Evolutionary conservation across 2,888 invertebrate species (phyloP).

Genomic region (Chloroclysta siterata): DNA sequence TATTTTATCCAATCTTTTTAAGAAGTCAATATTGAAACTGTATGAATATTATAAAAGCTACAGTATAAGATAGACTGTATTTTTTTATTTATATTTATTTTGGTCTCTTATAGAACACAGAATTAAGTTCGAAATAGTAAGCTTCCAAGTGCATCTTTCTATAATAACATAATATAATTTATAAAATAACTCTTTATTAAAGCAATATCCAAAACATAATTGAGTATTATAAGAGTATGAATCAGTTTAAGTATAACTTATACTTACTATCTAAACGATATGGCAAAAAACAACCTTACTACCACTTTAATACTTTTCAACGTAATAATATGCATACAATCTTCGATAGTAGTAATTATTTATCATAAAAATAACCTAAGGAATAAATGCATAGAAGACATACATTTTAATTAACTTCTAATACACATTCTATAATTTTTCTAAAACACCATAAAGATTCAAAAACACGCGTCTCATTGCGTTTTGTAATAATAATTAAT

Average conservation of each 20-base stretch:
- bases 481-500: conserved; percentile 45
- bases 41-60: conserved; percentile 52
- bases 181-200: conserved; percentile 42
- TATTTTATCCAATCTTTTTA: neutral
- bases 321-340: conserved; percentile 19
- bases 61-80: conserved; percentile 53
- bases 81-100: conserved; percentile 31
- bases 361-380: conserved; percentile 27
- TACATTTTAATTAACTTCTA: conserved; percentile 32
- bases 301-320: conserved; percentile 23
- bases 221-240: conserved; percentile 28
- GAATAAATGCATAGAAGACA: conserved; percentile 49
- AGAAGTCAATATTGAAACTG: neutral
- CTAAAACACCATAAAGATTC: conserved; percentile 64
- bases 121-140: conserved; percentile 33
- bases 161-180: conserved; percentile 3
- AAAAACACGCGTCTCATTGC: conserved; percentile 62
- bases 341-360: conserved; percentile 8
- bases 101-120: conserved; percentile 60
- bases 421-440: conserved; percentile 39
- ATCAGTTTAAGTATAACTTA: conserved; percentile 33
- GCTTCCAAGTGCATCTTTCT: conserved; percentile 18
- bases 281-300: conserved; percentile 39
- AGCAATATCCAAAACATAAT: conserved; percentile 53
- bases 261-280: conserved; percentile 39